Base-by-base conservation (phyloP, 2,113 vertebrate species). In the Paratilapia polleni region DNA sequence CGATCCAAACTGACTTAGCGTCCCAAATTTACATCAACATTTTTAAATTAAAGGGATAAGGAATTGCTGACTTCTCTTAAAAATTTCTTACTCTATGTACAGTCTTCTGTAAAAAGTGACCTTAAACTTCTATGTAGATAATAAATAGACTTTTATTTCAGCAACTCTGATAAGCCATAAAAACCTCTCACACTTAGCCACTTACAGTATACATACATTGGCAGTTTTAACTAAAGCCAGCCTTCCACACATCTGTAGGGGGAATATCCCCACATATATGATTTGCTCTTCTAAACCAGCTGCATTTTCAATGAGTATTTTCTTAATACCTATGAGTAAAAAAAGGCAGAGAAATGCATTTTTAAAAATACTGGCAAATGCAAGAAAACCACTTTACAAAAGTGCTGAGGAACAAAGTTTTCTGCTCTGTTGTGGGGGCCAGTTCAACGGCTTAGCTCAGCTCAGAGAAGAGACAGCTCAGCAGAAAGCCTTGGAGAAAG, bases 351-450 rank as follows among this genome's bases (percentile, higher is more conserved):
- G 4, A 77, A 80, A 62, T 20, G 28, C 63, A 49, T 60, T 81
- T 68, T 41, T 49, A 19, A 66, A 79, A 89, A 78, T 79, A 76
- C 47, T 90, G 84, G 64, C 77, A 88, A 91, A 81, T 36, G 49
- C 73, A 83, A 62, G 59, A 82, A 64, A 81, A 80, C 82, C 77
- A 88, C 89, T 87, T 87, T 63, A 58, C 13, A 85, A 90, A 94
- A 94, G 82, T 93, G 92, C 94, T 93, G 91, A 93, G 88, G 81
- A 83, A 94, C 82, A 91, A 88, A 66, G 80, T 90, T 87, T 83
- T 77, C 81, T 88, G 88, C 75, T 90, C 84, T 85, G 81, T 89
- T 68, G 68, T 83, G 49, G 41, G 57, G 85, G 77, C 86, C 86
- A 86, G 86, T 84, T 80, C 63, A 86, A 78, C 13, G 8, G 89